Evolutionary conservation across 2,888 invertebrate species (phyloP).

Genomic region (Himalopsyche tibetana): DNA sequence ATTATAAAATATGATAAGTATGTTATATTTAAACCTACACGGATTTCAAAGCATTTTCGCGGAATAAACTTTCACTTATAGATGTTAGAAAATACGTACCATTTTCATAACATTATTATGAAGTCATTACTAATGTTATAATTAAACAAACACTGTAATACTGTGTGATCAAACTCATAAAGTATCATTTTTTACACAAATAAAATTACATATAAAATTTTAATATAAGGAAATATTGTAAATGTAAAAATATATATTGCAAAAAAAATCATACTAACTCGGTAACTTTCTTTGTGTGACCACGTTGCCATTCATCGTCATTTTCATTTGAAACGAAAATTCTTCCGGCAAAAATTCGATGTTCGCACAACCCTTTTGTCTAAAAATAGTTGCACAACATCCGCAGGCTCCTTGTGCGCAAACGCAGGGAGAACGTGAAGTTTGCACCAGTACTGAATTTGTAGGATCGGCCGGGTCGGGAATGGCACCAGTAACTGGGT

Average conservation of each 20-base stretch:
- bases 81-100: neutral
- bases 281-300: slow-evolving; percentile 85
- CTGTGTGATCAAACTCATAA: no score
- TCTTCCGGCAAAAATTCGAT: slow-evolving; percentile 88
- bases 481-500: neutral
- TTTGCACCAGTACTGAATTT: slow-evolving; percentile 71
- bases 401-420: slow-evolving; percentile 81
- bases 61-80: neutral
- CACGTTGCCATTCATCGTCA: slow-evolving; percentile 84
- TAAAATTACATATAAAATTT: no score
- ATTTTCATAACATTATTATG: neutral
- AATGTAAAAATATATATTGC: slow-evolving; percentile 12
- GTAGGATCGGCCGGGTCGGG: slow-evolving; percentile 40
- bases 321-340: slow-evolving; percentile 85
- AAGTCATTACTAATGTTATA: neutral
- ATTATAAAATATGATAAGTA: no score
- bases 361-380: slow-evolving; percentile 87
- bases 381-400: slow-evolving; percentile 82
- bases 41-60: neutral
- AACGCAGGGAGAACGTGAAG: slow-evolving; percentile 79
- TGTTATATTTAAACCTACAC: no score
- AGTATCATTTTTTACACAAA: no score
- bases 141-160: no score
- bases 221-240: no score
- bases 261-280: slow-evolving; percentile 74